Percentiles rank a stretch among this genome's conserved stretches.
Evolutionary conservation across 1,140 invertebrate genomes (phyloP).

Genomic region (Notospermus geniculatus): DNA sequence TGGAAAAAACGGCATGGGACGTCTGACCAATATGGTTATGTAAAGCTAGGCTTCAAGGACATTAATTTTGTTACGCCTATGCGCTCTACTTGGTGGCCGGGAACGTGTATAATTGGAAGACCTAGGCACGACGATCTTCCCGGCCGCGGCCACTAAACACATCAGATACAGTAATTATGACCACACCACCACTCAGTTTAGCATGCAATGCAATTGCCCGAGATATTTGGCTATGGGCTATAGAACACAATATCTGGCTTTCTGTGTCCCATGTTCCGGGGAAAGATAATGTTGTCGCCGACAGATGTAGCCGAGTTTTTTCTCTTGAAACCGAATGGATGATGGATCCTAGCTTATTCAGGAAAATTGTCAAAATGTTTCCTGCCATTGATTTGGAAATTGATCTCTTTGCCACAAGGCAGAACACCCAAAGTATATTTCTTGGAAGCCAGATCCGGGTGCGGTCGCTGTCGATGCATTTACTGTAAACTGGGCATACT

Average conservation of each 20-base stretch:
- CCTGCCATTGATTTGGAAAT: constrained; percentile 3
- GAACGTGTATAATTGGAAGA: too few species aligned
- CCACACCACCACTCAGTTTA: too few species aligned
- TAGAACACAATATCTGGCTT: neutral
- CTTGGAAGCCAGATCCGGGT: constrained; percentile 19
- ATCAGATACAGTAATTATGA: too few species aligned
- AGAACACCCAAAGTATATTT: constrained; percentile 23
- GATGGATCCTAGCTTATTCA: neutral
- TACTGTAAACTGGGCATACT: constrained; percentile 15
- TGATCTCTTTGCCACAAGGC: constrained; percentile 26
- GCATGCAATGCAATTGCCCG: too few species aligned
- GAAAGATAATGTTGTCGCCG: neutral
- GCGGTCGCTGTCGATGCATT: constrained; percentile 28
- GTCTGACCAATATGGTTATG: too few species aligned
- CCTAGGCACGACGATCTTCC: too few species aligned
- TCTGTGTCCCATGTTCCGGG: neutral
- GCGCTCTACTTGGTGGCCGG: too few species aligned
- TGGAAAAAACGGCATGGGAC: too few species aligned
- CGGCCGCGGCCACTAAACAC: too few species aligned
- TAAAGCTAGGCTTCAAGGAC: too few species aligned
- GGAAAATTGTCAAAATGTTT: neutral
- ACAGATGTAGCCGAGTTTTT: neutral
- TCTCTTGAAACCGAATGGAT: neutral
- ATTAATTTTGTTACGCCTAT: too few species aligned
- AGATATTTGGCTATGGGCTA: neutral